Evolutionary conservation across 2,888 invertebrate genomes (phyloP).

Genomic region (Heterodera filipjevi): DNA sequence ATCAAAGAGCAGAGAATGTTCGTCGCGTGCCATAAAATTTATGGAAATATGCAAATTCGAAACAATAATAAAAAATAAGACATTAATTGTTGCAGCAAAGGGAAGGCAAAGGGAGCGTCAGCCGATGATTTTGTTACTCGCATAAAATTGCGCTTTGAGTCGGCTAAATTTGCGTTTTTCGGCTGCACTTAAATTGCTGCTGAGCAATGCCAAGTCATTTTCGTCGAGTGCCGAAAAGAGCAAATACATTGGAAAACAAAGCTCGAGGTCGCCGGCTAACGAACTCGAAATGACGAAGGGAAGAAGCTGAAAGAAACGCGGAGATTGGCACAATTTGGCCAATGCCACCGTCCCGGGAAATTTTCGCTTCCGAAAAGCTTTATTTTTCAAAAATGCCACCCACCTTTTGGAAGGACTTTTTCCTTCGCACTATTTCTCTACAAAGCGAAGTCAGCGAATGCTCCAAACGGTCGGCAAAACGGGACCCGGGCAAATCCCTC

Average conservation of each 20-base stretch:
- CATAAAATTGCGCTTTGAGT: conserved; percentile 36
- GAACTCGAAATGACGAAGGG: conserved; percentile 36
- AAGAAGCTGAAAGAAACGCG: conserved; percentile 33
- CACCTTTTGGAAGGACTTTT: conserved; percentile 12
- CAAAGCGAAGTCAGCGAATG: conserved; percentile 12
- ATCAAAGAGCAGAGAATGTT: conserved; percentile 58
- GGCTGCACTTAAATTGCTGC: conserved; percentile 35
- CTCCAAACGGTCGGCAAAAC: conserved; percentile 22
- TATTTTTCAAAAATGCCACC: no score
- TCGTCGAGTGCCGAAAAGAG: conserved; percentile 37
- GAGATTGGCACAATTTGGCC: no score
- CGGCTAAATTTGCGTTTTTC: conserved; percentile 38
- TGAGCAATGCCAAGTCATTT: conserved; percentile 38
- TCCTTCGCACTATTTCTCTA: conserved; percentile 21
- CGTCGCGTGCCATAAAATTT: conserved; percentile 64
- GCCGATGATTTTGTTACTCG: conserved; percentile 40
- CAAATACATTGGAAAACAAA: conserved; percentile 33
- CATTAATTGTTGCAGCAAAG: not conserved
- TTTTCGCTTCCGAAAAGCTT: no score
- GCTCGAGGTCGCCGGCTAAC: conserved; percentile 37
- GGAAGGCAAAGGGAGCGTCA: conserved; percentile 16
- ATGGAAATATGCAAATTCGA: conserved; percentile 58
- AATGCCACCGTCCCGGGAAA: no score
- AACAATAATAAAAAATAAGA: not conserved
- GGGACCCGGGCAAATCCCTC: not conserved